These are phyloP conservation scores for Pseudochromis fuscus DNA, from an alignment of 2,797 vertebrate genomes.

Conservation along the genomic window DNA sequence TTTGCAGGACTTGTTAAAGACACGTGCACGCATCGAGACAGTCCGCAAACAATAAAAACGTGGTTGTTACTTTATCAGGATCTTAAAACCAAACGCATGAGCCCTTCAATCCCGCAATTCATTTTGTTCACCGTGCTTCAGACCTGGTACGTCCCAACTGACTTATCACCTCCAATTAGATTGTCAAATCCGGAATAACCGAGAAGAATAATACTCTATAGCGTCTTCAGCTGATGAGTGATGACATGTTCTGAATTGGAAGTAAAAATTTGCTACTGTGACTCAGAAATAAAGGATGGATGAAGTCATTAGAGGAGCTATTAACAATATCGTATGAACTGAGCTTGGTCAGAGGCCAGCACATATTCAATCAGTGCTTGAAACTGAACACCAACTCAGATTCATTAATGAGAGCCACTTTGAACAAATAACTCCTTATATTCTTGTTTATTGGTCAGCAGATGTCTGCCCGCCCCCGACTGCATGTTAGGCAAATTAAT, in stretches of 20 bases:
- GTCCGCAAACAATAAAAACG: slow-evolving; percentile 22
- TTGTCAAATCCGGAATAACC: slow-evolving; percentile 63
- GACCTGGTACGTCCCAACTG: slow-evolving; percentile 25
- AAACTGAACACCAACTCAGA: slow-evolving; percentile 68
- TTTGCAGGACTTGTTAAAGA: slow-evolving; percentile 6
- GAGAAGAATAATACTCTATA: slow-evolving; percentile 58
- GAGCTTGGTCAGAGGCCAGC: slow-evolving; percentile 60
- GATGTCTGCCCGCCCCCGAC: slow-evolving; percentile 59
- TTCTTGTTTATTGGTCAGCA: slow-evolving; percentile 69
- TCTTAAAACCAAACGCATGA: slow-evolving; percentile 13
- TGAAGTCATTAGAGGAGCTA: slow-evolving; percentile 67
- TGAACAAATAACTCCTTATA: slow-evolving; percentile 66
- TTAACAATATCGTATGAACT: slow-evolving; percentile 62
- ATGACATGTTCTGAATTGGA: slow-evolving; percentile 55
- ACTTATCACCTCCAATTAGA: slow-evolving; percentile 58
- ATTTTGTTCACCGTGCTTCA: slow-evolving; percentile 19
- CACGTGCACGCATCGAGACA: slow-evolving; percentile 4
- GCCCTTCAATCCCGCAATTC: neutral
- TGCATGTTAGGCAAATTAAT: slow-evolving; percentile 63
- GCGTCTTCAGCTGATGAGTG: slow-evolving; percentile 53
- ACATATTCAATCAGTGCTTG: slow-evolving; percentile 63
- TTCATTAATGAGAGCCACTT: slow-evolving; percentile 63
- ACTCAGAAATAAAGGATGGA: slow-evolving; percentile 62
- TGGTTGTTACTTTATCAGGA: neutral
- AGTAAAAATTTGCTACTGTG: slow-evolving; percentile 36